A percentile compares a stretch with the other conserved stretches of the same genome.
phyloP scores from a whole-genome alignment of 1,140 invertebrate species.

The Zaprionus capensis region DNA sequence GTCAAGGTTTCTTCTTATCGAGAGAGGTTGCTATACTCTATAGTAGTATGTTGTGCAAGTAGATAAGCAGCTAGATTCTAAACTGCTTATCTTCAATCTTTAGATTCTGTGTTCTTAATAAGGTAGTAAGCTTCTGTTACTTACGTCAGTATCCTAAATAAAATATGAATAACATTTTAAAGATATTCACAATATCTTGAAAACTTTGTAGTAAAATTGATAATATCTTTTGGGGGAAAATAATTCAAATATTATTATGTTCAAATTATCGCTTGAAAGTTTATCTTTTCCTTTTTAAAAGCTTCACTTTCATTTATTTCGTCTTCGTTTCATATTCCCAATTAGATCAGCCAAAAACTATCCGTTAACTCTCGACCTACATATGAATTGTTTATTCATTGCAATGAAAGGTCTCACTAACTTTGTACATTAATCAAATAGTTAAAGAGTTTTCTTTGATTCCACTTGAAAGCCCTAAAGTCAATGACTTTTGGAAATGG shows the following conservation, averaged over 20 bases:
- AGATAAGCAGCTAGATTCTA: constrained; percentile 21
- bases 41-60: constrained; percentile 7
- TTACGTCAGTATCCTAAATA: not conserved
- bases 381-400: not conserved
- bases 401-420: not conserved
- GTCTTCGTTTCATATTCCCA: not conserved
- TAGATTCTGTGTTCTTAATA: not conserved
- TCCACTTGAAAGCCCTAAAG: constrained; percentile 37
- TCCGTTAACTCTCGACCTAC: not conserved
- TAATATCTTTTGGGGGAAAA: no score
- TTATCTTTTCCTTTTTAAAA: not conserved
- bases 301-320: not conserved
- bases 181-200: not conserved
- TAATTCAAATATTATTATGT: no score
- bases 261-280: no score
- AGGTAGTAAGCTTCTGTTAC: not conserved
- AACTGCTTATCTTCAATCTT: not conserved
- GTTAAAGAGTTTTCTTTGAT: constrained; percentile 26
- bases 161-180: not conserved
- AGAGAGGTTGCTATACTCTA: not conserved
- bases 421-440: not conserved
- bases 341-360: not conserved
- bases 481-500: constrained; percentile 67
- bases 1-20: constrained; percentile 16
- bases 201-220: no score